Evolutionary conservation across 2,113 vertebrate genomes (phyloP).

Genomic region (Ranitomeya variabilis): DNA sequence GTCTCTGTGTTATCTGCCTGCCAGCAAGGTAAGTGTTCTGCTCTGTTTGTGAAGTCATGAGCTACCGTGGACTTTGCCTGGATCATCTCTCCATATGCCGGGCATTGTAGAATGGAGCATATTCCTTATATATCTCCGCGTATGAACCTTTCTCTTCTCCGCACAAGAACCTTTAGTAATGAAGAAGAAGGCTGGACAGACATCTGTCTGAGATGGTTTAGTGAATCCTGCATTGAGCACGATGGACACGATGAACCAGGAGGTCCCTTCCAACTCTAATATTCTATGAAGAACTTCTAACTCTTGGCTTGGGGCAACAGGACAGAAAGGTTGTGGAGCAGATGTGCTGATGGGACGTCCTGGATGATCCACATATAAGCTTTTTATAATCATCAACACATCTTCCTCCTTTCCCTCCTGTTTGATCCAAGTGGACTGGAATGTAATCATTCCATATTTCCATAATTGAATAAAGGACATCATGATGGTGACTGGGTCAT

Average conservation of each 20-base stretch:
- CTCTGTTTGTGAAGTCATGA: neutral
- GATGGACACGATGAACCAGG: no score
- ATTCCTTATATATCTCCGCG: neutral
- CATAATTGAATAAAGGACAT: neutral
- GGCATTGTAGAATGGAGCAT: no score
- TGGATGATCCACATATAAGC: neutral
- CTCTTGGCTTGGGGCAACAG: neutral
- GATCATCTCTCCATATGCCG: neutral
- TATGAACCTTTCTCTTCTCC: neutral
- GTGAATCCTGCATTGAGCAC: no score
- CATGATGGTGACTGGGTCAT: neutral
- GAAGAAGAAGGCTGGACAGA: neutral
- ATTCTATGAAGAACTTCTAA: neutral
- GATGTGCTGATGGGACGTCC: neutral
- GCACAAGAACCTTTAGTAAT: neutral
- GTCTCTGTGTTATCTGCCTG: conserved; percentile 71
- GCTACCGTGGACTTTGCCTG: neutral
- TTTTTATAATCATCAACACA: neutral
- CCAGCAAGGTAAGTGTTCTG: conserved; percentile 71
- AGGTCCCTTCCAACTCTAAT: no score
- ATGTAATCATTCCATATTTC: no score
- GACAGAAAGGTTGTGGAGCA: neutral
- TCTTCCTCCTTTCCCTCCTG: neutral
- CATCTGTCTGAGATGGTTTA: no score
- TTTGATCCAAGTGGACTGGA: neutral